Evolutionary conservation across 2,113 vertebrate genomes (phyloP), one percentile per base, ranked within the genome.

Genomic region (Oncorhynchus masou): DNA sequence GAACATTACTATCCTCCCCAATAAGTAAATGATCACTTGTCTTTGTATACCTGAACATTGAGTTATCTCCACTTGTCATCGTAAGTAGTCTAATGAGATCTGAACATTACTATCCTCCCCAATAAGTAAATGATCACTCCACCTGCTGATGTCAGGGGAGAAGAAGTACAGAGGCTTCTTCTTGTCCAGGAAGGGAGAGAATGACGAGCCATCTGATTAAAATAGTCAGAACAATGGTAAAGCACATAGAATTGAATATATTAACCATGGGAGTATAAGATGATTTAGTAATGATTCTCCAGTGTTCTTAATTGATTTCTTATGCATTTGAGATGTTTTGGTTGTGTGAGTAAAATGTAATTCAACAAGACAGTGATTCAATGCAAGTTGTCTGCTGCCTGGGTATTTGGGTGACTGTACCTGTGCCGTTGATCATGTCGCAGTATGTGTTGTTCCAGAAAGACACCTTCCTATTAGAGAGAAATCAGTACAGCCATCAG

Each of bases 91-190:
- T 27, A 27, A n/a, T n/a, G n/a, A n/a, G 34, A 45, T 45, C 29
- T 39, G 19, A 62, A 64, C 13, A 73, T n/a, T n/a, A 25, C 20
- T 39, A 62, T 34, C 34, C 49, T 27, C 19, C 5, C 27, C 48
- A 54, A 7, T 62, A 64, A 15, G 1, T 22, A 13, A 19, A 57
- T 20, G 54, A 7, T 24, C 13, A 0, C 0, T 22, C 86, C 78
- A 99, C 98, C 98, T 97, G 94, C 97, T 98, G 85, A 99, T 98
- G 73, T 99, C 98, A 0, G 98, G 94, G 48, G 95, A 94, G 90
- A 97, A 99, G 91, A 99, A 98, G 9, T 67, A 93, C 2, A 99
- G 69, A 0, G 84, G 70, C 49, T 85, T 83, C 22, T 85, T 49
- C 83, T 95, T 95, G 71, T 95, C 85, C 76, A 99, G 0, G 79